Evolutionary conservation across 1,140 invertebrate genomes (phyloP).

Genomic region (Tetragonula clypearis): DNA sequence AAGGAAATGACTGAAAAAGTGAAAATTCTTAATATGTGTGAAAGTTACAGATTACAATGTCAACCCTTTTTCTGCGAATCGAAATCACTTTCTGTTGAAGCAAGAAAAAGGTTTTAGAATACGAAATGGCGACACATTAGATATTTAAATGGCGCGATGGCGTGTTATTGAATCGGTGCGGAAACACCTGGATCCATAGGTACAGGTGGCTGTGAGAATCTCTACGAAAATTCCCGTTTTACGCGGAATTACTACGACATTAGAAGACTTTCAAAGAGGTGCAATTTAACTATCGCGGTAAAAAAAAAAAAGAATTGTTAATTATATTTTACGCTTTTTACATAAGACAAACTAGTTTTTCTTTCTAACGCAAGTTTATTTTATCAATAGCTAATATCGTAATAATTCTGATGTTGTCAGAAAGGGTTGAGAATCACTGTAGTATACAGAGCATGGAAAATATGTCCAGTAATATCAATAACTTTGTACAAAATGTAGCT

Average conservation of each 20-base stretch:
- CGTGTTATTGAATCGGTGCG: slow-evolving; percentile 47
- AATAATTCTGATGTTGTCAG: neutral
- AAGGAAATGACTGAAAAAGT: neutral
- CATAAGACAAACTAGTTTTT: neutral
- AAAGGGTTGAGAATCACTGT: too few species aligned
- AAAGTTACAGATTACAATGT: neutral
- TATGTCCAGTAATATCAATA: slow-evolving; percentile 37
- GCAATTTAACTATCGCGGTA: neutral
- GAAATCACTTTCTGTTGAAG: neutral
- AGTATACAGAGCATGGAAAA: slow-evolving; percentile 6
- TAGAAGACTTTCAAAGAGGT: slow-evolving; percentile 15
- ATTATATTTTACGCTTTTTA: neutral
- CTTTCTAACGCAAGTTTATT: neutral
- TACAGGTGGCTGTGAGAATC: slow-evolving; percentile 54
- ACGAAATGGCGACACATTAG: slow-evolving; percentile 18
- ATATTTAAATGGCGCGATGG: slow-evolving; percentile 35
- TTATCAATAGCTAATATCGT: neutral
- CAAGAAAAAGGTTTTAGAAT: slow-evolving; percentile 33
- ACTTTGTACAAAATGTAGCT: slow-evolving; percentile 27
- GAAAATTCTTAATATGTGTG: neutral
- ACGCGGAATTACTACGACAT: slow-evolving; percentile 15
- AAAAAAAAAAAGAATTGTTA: neutral
- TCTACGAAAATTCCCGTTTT: neutral
- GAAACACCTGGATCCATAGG: slow-evolving; percentile 53
- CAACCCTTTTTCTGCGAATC: neutral